Evolutionary conservation across 2,888 invertebrate genomes (phyloP), one percentile per base, ranked within the genome.

Genomic region (Xanthostigma xanthostigma): DNA sequence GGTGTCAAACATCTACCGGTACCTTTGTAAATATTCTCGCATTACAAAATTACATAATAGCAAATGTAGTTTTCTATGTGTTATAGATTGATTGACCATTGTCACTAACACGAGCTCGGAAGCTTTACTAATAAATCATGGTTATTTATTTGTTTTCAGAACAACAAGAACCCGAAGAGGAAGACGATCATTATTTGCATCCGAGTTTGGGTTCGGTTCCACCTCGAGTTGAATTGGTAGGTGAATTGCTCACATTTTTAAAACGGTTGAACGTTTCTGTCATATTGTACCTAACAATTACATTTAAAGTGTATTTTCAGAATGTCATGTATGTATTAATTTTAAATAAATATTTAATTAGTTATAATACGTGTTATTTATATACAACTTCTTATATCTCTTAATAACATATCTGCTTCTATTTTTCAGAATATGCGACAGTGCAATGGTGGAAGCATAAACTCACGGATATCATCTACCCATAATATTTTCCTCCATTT

Each of bases 101-200:
- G 33, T 34, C 5, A 10, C n/a, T 34, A 38, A 1, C 38, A 5
- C 5, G 1, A 12, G 12, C 38, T 38, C 38, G 38, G 38, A 12
- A 13, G 8, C 8, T 38, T 38, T 12, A 38, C 13, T 38, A 27
- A 27, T 6, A 27, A 27, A 27, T 27, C 6, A 6, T 27, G 3
- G 27, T 27, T 27, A 27, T 27, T 27, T 27, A 6, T 3, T 6
- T 6, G 1, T 27, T 42, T 48, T 14, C 13, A 60, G 66, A 66
- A 55, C 55, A 59, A 34, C 58, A 63, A 67, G 76, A 78, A 55
- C 75, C 76, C 56, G 73, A 69, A 48, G 72, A 69, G 43, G 73
- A 72, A 49, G 73, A 71, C 53, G 80, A 79, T 44, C 76, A 81
- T 51, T 92, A 92, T 61, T 72, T 92, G 17, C 92, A 92, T 65